These are phyloP conservation scores for Calliphora vomitoria DNA, from an alignment of 2,888 invertebrate genomes.

Conservation along the genomic window DNA sequence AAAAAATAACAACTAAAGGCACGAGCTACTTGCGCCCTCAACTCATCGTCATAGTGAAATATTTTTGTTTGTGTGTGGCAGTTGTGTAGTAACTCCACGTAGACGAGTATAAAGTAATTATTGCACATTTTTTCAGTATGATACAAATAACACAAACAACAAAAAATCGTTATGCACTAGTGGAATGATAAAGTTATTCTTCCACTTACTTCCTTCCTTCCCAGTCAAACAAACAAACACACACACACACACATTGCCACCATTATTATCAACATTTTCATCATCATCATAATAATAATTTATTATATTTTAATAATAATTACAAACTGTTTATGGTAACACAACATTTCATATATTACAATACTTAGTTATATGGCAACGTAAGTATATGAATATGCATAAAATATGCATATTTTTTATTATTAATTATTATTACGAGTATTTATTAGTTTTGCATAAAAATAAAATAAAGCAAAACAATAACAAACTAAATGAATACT, in stretches of 20 bases:
- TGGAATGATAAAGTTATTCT: conserved; percentile 64
- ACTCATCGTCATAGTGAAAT: conserved; percentile 20
- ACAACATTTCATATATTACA: conserved; percentile 35
- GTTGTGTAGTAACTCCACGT: neutral
- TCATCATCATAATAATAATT: neutral
- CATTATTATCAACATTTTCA: conserved; percentile 15
- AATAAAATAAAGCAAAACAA: neutral
- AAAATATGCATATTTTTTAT: conserved; percentile 35
- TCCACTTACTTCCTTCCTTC: conserved; percentile 53
- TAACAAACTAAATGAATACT: conserved; percentile 34
- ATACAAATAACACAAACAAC: neutral
- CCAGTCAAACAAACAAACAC: conserved; percentile 25
- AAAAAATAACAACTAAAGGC: conserved; percentile 26
- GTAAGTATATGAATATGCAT: conserved; percentile 2
- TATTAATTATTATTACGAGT: conserved; percentile 40
- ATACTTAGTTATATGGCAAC: neutral
- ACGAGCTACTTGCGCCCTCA: conserved; percentile 49
- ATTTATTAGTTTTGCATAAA: conserved; percentile 26
- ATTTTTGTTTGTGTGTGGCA: neutral
- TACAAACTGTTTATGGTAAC: conserved; percentile 40
- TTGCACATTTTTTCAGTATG: conserved; percentile 26
- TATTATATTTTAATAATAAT: conserved; percentile 13
- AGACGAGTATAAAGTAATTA: conserved; percentile 37
- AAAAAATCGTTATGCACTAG: conserved; percentile 65
- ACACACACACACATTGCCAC: conserved; percentile 9